phyloP scores from a whole-genome alignment of 2,888 invertebrate species.

The Drosophila cognata region DNA sequence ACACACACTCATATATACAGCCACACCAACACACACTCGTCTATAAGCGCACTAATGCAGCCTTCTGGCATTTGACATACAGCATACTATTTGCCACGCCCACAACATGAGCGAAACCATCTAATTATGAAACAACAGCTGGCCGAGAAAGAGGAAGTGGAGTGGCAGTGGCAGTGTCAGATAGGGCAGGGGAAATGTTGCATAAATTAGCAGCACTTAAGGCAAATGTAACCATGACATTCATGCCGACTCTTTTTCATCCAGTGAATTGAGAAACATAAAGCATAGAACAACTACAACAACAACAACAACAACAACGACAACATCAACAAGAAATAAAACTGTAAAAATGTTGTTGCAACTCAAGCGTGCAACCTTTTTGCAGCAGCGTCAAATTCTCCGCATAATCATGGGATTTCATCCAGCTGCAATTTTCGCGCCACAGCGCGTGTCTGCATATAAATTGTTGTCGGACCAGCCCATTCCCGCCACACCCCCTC shows the following conservation, averaged over 20 bases:
- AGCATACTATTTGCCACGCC: constrained; percentile 29
- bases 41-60: constrained; percentile 13
- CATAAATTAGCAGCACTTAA: constrained; percentile 50
- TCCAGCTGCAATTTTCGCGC: constrained; percentile 82
- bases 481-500: not conserved
- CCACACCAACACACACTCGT: not conserved
- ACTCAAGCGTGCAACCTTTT: constrained; percentile 62
- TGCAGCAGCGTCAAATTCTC: constrained; percentile 58
- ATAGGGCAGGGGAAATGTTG: constrained; percentile 16
- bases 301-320: not conserved
- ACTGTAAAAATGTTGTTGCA: constrained; percentile 45
- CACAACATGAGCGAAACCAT: constrained; percentile 33
- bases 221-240: constrained; percentile 48
- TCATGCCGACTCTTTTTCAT: constrained; percentile 23
- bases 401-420: constrained; percentile 82
- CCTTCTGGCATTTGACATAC: constrained; percentile 44
- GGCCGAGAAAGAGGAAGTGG: not conserved
- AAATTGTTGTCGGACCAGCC: constrained; percentile 51
- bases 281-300: constrained; percentile 22
- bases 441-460: constrained; percentile 77
- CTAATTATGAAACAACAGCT: constrained; percentile 65
- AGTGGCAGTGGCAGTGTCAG: not conserved
- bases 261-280: constrained; percentile 1
- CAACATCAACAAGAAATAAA: not conserved
- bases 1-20: constrained; percentile 1